A percentile compares a stretch with the other conserved stretches of the same genome.
Conservation (phyloP, 2,888 invertebrate species). For the Lingula anatina region DNA sequence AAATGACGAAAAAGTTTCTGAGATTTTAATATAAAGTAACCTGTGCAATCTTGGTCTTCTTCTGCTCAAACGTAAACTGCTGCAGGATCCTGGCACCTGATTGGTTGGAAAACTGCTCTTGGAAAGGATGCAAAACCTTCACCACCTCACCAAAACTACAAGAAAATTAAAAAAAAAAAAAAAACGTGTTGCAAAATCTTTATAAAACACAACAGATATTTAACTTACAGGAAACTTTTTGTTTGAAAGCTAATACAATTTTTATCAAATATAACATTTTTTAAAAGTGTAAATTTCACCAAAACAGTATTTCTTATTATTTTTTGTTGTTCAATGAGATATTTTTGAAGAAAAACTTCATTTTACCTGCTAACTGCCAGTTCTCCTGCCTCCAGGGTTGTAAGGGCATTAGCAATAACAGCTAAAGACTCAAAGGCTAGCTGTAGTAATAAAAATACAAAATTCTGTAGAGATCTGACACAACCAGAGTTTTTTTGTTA, state of each 20-base stretch:
- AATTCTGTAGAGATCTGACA: too few relatives aligned
- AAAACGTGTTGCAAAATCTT: not conserved
- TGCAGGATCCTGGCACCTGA: constrained; percentile 66
- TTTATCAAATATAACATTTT: too few relatives aligned
- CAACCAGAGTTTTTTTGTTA: too few relatives aligned
- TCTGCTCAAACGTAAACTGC: constrained; percentile 78
- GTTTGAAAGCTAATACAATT: not conserved
- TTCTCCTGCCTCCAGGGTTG: constrained; percentile 89
- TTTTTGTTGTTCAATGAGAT: not conserved
- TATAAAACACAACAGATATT: too few relatives aligned
- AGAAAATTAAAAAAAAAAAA: constrained; percentile 2
- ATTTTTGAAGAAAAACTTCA: not conserved
- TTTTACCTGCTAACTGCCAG: constrained; percentile 80
- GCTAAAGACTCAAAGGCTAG: constrained; percentile 93
- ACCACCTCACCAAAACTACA: constrained; percentile 56
- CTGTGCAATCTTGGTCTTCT: constrained; percentile 79
- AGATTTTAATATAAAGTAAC: constrained; percentile 17
- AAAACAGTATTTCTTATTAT: too few relatives aligned
- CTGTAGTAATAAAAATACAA: constrained; percentile 29
- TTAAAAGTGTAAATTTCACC: too few relatives aligned
- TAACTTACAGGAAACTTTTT: too few relatives aligned
- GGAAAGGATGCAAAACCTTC: constrained; percentile 79
- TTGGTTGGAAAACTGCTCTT: constrained; percentile 79
- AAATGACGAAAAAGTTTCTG: too few relatives aligned
- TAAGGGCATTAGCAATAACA: constrained; percentile 79